A percentile compares a stretch with the other conserved stretches of the same genome.
These are phyloP conservation scores for Stomatorhinus ivindoensis DNA, from an alignment of 2,113 vertebrate species.

Conservation along the genomic window DNA sequence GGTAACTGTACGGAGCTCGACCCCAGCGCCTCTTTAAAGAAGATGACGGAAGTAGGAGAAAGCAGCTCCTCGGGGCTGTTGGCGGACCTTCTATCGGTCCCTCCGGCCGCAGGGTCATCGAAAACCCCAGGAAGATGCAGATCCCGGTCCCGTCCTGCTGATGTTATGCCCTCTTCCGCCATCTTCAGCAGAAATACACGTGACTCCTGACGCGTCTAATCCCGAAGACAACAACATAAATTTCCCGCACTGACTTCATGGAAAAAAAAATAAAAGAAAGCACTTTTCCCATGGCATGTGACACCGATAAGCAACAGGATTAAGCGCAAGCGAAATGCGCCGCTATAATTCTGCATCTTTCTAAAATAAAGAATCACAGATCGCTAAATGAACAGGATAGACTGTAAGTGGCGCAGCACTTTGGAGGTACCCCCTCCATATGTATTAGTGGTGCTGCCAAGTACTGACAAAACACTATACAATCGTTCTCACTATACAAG, in stretches of 20 bases:
- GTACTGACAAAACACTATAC: neutral
- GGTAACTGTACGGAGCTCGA: conserved; percentile 48
- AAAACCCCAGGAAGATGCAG: conserved; percentile 34
- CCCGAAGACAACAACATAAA: neutral
- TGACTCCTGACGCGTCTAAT: conserved; percentile 29
- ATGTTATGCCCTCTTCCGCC: conserved; percentile 40
- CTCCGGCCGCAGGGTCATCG: conserved; percentile 15
- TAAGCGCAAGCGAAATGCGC: neutral
- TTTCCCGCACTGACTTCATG: neutral
- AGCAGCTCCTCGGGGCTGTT: conserved; percentile 58
- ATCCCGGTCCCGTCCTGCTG: conserved; percentile 24
- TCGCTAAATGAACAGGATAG: neutral
- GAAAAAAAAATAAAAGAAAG: neutral
- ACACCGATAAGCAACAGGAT: neutral
- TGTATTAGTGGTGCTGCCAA: neutral
- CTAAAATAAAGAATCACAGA: neutral
- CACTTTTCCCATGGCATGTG: neutral
- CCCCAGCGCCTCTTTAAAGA: conserved; percentile 63
- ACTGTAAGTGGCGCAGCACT: neutral
- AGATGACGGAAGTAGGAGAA: conserved; percentile 66
- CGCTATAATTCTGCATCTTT: neutral
- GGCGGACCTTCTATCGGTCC: conserved; percentile 48
- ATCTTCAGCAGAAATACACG: conserved; percentile 43
- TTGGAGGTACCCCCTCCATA: neutral
- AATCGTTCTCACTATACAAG: neutral